phyloP scores from a whole-genome alignment of 2,888 invertebrate species.

The Deilephila elpenor region DNA sequence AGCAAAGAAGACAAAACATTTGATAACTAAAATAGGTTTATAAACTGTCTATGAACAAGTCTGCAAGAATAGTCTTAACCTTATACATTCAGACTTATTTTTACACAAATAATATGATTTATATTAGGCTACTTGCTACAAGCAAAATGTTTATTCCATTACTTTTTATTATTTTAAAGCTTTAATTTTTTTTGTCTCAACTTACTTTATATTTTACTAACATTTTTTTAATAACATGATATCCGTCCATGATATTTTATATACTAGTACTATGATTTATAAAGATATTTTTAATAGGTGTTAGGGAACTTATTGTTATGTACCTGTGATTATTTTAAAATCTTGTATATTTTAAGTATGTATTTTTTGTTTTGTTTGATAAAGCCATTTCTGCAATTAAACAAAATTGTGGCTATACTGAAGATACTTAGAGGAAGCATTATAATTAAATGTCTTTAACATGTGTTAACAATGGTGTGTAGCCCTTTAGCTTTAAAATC shows the following conservation, averaged over 20 bases:
- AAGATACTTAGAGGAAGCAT: background rate
- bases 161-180: constrained; percentile 12
- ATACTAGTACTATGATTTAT: constrained; percentile 12
- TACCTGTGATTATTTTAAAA: constrained; percentile 15
- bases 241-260: constrained; percentile 32
- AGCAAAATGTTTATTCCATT: constrained; percentile 22
- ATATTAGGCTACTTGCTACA: constrained; percentile 12
- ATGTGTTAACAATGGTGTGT: too few relatives aligned
- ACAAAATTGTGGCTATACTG: background rate
- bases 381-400: background rate
- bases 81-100: constrained; percentile 2
- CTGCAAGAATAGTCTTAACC: constrained; percentile 33
- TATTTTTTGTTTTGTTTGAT: background rate
- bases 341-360: background rate
- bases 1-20: too few relatives aligned
- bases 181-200: constrained; percentile 28
- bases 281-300: background rate
- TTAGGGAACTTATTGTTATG: background rate
- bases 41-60: too few relatives aligned
- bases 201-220: constrained; percentile 26
- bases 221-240: constrained; percentile 23
- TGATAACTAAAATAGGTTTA: too few relatives aligned
- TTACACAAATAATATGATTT: constrained; percentile 2
- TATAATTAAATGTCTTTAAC: background rate
- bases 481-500: background rate